Evolutionary conservation across 2,888 invertebrate species (phyloP), one percentile per base, ranked within the genome.

Genomic region (Agrochola litura): DNA sequence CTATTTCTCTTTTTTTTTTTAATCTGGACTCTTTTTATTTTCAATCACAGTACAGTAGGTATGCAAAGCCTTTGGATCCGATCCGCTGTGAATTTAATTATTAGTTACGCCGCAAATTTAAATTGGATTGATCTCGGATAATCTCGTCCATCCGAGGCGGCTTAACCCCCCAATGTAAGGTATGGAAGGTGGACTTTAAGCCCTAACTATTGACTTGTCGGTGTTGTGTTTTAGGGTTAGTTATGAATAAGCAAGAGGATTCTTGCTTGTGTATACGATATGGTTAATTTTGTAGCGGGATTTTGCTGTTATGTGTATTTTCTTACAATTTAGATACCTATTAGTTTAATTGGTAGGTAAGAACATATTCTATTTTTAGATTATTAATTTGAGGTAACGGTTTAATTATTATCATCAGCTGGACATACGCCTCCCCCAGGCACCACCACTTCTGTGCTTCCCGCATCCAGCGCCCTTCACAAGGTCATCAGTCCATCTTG

Each of bases 1-100:
- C 12, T 58, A 25, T 25, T 25, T 56, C 0, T 30, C 12, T 52
- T 25, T 25, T 3, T 19, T 22, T 41, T 5, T 0, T 25, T 19
- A 72, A 25, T 14, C 30, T 0, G 9, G 14, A 37, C n/a, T 60
- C 68, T 76, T 75, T 79, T 73, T 75, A 78, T 81, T 82, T 77
- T 73, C 79, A 83, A 85, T 82, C 72, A 75, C 67, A n/a, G 68
- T 60, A 60, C 72, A 66, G 78, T 81, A 78, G 68, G 54, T 76
- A 84, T 81, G 81, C 83, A 89, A 89, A 89, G 77, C 87, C 71
- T 65, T 46, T 74, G 67, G 74, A 79, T 81, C 79, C 52, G 74
- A 70, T 65, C 85, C 76, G 77, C 89, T 85, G 87, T 85, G 89
- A 90, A 91, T 92, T 92, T 91, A 89, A 91, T 92, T 90, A 92